These are phyloP conservation scores for Rhadina sibilatrix DNA, from an alignment of 2,113 vertebrate genomes.

Conservation along the genomic window DNA sequence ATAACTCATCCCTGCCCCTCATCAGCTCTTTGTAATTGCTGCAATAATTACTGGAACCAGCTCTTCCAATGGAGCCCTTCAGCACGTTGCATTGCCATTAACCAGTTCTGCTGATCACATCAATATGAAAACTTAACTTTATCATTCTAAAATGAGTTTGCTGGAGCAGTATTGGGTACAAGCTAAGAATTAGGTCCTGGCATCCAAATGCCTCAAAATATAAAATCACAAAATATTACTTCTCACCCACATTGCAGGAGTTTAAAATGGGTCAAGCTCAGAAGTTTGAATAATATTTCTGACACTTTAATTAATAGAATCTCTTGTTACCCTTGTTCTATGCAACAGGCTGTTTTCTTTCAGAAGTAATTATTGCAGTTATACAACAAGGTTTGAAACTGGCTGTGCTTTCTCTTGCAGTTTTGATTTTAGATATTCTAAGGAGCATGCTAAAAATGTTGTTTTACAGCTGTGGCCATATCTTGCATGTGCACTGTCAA, in stretches of 20 bases:
- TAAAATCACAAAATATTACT: not conserved
- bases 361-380: not conserved
- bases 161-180: not conserved
- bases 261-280: not conserved
- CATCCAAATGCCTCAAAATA: not conserved
- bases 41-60: not conserved
- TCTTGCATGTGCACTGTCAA: not conserved
- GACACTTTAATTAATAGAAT: not conserved
- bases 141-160: not conserved
- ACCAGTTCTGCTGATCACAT: not conserved
- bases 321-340: not conserved
- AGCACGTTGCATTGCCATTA: not conserved
- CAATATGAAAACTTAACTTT: not conserved
- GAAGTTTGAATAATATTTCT: not conserved
- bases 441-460: not conserved
- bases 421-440: not conserved
- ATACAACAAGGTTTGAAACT: not conserved
- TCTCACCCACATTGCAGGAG: not conserved
- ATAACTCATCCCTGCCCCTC: not conserved
- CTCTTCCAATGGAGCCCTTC: not conserved
- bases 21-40: not conserved
- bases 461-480: not conserved
- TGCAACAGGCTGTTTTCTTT: not conserved
- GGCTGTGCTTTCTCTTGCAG: not conserved
- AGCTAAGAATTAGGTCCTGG: not conserved